These are phyloP conservation scores for Drosophila kohkoa DNA, from an alignment of 1,140 invertebrate genomes.

Conservation along the genomic window DNA sequence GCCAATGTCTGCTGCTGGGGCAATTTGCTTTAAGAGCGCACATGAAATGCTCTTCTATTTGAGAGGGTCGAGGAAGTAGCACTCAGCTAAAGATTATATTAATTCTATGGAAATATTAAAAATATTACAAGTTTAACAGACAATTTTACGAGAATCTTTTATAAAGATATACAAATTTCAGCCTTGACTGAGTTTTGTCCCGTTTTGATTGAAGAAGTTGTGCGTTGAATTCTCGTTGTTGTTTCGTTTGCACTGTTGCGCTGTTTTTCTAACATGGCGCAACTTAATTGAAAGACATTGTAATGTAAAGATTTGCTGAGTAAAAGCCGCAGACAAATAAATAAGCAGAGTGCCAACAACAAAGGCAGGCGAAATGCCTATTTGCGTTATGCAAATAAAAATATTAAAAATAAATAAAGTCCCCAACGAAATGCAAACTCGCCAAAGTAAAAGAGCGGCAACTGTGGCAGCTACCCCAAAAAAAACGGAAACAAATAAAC, in stretches of 20 bases:
- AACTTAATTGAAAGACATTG: slow-evolving; percentile 76
- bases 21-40: no score
- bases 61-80: neutral
- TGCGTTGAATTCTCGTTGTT: neutral
- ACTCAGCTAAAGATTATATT: no score
- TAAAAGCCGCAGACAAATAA: slow-evolving; percentile 63
- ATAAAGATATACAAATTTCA: slow-evolving; percentile 12
- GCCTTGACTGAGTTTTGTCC: slow-evolving; percentile 5
- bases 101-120: neutral
- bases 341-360: slow-evolving; percentile 51
- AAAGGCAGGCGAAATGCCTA: slow-evolving; percentile 39
- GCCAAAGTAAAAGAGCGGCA: slow-evolving; percentile 27
- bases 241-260: neutral
- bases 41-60: no score
- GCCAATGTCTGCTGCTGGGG: no score
- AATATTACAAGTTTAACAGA: neutral
- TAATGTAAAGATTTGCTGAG: slow-evolving; percentile 62
- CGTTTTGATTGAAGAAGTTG: slow-evolving; percentile 2
- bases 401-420: slow-evolving; percentile 79
- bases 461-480: slow-evolving; percentile 17
- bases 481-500: slow-evolving; percentile 24
- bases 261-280: neutral
- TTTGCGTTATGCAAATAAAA: slow-evolving; percentile 71
- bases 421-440: slow-evolving; percentile 57
- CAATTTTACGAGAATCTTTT: neutral